These are phyloP conservation scores for Cichladusa arquata DNA, from an alignment of 2,113 vertebrate genomes.

Conservation along the genomic window DNA sequence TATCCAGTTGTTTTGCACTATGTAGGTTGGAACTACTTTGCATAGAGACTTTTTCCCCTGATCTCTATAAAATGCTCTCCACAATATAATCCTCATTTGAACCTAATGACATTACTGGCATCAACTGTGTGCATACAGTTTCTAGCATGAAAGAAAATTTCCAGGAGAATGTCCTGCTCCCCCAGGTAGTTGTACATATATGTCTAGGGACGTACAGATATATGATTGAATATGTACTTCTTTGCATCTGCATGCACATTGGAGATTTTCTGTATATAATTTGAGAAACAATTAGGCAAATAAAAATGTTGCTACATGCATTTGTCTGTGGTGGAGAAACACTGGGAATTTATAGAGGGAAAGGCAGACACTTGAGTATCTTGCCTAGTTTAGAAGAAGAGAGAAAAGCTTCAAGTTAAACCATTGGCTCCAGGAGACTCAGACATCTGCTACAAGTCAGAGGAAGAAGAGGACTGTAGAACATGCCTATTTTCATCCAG, in stretches of 20 bases:
- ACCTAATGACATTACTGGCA: not conserved
- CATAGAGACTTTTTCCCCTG: not conserved
- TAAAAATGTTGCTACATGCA: not conserved
- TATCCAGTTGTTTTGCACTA: not conserved
- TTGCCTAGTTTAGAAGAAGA: not conserved
- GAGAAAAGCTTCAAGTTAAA: not conserved
- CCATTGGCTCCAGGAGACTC: not conserved
- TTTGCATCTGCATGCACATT: not conserved
- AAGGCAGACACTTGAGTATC: not conserved
- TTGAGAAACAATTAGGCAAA: not conserved
- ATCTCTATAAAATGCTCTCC: not conserved
- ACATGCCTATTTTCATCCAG: not conserved
- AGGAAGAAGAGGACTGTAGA: not conserved
- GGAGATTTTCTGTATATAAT: not conserved
- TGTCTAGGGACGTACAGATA: not conserved
- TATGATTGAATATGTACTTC: not conserved
- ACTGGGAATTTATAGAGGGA: not conserved
- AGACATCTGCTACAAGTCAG: not conserved
- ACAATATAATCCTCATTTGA: not conserved
- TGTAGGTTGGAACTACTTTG: not conserved
- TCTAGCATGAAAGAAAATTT: not conserved
- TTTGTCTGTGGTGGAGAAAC: not conserved
- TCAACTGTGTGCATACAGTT: not conserved
- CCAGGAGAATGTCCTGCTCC: not conserved
- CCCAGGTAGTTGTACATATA: not conserved